Conservation (phyloP, 2,888 invertebrate species). For the Rhingia rostrata region DNA sequence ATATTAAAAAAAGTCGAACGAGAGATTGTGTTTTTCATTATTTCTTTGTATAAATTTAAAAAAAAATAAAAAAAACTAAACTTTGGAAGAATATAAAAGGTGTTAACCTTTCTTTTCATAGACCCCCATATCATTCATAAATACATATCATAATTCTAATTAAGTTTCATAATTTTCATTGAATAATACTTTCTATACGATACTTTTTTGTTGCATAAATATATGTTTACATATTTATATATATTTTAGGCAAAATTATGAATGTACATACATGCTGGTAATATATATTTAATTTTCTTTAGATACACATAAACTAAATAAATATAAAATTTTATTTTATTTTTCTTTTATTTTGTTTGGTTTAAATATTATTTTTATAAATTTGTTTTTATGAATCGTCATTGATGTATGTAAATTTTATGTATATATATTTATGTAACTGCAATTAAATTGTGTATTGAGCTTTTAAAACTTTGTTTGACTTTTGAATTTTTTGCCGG, state of each 20-base stretch:
- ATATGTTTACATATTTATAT: neutral
- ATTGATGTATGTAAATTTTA: constrained; percentile 38
- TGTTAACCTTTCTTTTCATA: too few relatives aligned
- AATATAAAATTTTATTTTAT: constrained; percentile 44
- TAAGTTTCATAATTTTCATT: constrained; percentile 26
- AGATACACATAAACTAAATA: constrained; percentile 57
- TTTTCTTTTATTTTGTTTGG: constrained; percentile 15
- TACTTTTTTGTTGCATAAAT: constrained; percentile 6
- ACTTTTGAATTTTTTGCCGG: constrained; percentile 5
- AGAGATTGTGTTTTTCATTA: too few relatives aligned
- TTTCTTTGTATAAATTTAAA: too few relatives aligned
- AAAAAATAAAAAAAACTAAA: too few relatives aligned
- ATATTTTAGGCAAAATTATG: constrained; percentile 54
- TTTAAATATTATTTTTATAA: neutral
- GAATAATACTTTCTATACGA: constrained; percentile 61
- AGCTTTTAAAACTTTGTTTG: constrained; percentile 21
- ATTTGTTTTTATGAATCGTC: constrained; percentile 8
- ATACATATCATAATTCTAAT: constrained; percentile 46
- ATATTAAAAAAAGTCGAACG: too few relatives aligned
- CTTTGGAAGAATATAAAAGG: too few relatives aligned
- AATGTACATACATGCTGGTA: constrained; percentile 55
- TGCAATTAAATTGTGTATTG: constrained; percentile 50
- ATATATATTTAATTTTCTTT: constrained; percentile 35
- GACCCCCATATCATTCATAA: constrained; percentile 8
- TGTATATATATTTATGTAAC: constrained; percentile 32